Evolutionary conservation across 2,113 vertebrate species (phyloP).

Genomic region (Osmerus eperlanus): DNA sequence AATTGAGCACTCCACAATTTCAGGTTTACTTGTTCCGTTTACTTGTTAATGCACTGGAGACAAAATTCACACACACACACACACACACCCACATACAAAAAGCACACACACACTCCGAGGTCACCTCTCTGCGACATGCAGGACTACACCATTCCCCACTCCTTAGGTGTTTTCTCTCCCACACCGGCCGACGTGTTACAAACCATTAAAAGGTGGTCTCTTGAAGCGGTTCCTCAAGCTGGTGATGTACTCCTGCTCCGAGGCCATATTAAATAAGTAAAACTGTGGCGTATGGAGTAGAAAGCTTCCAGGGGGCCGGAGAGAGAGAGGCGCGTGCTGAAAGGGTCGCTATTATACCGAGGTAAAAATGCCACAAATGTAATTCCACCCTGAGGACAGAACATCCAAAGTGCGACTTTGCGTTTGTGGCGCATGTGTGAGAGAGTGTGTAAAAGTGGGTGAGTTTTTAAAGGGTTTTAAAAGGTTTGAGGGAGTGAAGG

Average conservation of each 20-base stretch:
- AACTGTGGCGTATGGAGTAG: slow-evolving; percentile 38
- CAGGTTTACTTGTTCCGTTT: no score
- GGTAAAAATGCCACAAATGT: slow-evolving; percentile 70
- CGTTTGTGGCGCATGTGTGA: slow-evolving; percentile 37
- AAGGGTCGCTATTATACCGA: slow-evolving; percentile 65
- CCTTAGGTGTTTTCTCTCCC: slow-evolving; percentile 3
- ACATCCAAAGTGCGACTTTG: slow-evolving; percentile 63
- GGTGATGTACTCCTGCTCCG: slow-evolving; percentile 48
- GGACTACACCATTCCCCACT: slow-evolving; percentile 7
- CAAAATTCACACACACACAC: no score
- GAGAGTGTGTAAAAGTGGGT: slow-evolving; percentile 47
- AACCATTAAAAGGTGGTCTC: slow-evolving; percentile 55
- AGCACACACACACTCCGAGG: no score
- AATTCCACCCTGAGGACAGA: slow-evolving; percentile 69
- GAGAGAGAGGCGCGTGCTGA: slow-evolving; percentile 27
- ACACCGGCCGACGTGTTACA: slow-evolving; percentile 41
- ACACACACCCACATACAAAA: no score
- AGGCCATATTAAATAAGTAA: slow-evolving; percentile 73
- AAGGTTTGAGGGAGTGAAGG: slow-evolving; percentile 70
- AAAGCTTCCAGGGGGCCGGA: slow-evolving; percentile 46
- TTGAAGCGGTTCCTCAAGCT: slow-evolving; percentile 53
- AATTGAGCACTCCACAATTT: no score
- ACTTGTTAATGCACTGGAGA: no score
- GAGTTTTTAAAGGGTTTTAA: slow-evolving; percentile 69
- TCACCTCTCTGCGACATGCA: neutral